phyloP scores from a whole-genome alignment of 2,888 invertebrate species.

The Campoplex capitator region DNA sequence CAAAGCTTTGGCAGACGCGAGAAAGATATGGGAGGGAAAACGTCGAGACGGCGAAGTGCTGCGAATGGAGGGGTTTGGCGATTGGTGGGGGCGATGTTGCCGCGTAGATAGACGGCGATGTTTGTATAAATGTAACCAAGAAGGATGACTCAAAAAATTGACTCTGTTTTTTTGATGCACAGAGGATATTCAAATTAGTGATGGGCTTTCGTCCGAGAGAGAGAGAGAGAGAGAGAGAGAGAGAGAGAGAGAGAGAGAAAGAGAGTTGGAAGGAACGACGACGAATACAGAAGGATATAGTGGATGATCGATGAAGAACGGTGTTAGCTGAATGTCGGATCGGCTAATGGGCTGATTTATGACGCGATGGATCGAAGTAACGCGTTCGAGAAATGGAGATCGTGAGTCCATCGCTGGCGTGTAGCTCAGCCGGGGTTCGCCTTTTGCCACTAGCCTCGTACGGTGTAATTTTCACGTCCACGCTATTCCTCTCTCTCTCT shows the following conservation, averaged over 20 bases:
- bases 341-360: constrained; percentile 73
- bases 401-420: constrained; percentile 30
- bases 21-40: constrained; percentile 16
- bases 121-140: background rate
- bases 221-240: background rate
- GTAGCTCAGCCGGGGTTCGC: constrained; percentile 40
- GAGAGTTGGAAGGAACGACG: background rate
- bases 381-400: constrained; percentile 58
- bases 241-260: background rate
- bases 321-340: constrained; percentile 59
- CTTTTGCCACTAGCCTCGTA: constrained; percentile 27
- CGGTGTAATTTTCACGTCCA: constrained; percentile 5
- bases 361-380: constrained; percentile 33
- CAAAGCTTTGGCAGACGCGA: constrained; percentile 10
- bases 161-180: constrained; percentile 5
- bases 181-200: constrained; percentile 68
- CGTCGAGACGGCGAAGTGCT: constrained; percentile 30
- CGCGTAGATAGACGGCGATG: constrained; percentile 50
- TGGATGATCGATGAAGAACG: background rate
- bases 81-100: constrained; percentile 65
- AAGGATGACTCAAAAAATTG: background rate
- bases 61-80: constrained; percentile 29
- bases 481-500: background rate
- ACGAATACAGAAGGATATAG: constrained; percentile 3
- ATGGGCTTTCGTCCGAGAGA: constrained; percentile 14